These are phyloP conservation scores for Nomada ruficornis DNA, from an alignment of 2,888 invertebrate species.

Conservation along the genomic window DNA sequence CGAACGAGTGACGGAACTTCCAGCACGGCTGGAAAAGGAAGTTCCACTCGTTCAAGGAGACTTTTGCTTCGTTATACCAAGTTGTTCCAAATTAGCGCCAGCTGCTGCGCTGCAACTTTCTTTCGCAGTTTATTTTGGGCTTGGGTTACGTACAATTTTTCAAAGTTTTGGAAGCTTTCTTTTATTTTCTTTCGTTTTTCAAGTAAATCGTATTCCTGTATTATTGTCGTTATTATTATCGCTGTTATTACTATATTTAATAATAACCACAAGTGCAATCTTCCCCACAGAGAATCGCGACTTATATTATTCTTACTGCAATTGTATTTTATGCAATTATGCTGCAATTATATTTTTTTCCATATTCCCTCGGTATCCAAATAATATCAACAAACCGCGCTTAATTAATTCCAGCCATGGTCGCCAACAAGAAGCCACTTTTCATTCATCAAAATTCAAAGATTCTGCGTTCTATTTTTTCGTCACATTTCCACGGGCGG, in stretches of 20 bases:
- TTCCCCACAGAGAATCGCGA: no score
- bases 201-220: no score
- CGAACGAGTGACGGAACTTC: background rate
- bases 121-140: no score
- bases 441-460: constrained; percentile 11
- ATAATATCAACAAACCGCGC: background rate
- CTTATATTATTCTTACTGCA: no score
- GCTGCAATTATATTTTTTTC: background rate
- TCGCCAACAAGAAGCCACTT: background rate
- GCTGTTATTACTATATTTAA: no score
- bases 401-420: constrained; percentile 9
- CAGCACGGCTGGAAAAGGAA: background rate
- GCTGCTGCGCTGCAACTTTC: no score
- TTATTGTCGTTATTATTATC: no score
- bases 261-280: no score
- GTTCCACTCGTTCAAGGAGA: background rate
- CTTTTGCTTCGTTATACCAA: constrained; percentile 1
- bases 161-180: no score
- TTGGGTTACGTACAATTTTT: no score
- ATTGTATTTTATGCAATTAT: background rate
- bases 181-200: no score
- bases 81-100: background rate
- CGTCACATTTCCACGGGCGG: background rate
- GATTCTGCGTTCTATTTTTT: background rate
- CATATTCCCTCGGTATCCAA: no score